Percentiles rank a stretch among this genome's conserved stretches.
Conservation (phyloP, 2,113 vertebrate species). For the Edolisoma coerulescens region DNA sequence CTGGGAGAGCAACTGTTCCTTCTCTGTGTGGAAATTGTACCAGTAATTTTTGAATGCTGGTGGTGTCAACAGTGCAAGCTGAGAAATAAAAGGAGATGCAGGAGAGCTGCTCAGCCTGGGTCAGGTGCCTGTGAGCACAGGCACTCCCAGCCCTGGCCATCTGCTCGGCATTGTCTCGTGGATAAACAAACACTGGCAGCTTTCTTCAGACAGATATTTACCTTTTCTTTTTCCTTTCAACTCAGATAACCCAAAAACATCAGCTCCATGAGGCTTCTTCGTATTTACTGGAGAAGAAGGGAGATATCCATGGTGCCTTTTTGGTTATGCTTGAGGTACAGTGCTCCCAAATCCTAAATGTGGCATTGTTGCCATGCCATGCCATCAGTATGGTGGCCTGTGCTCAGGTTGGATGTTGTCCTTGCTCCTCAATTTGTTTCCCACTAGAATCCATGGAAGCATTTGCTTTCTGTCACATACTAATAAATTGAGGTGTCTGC, state of each 20-base stretch:
- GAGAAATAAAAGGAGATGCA: neutral
- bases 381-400: neutral
- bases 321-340: constrained; percentile 87
- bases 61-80: neutral
- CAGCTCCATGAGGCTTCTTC: constrained; percentile 85
- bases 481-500: neutral
- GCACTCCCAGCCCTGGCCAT: neutral
- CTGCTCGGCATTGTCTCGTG: neutral
- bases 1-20: neutral
- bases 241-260: constrained; percentile 85
- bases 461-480: neutral
- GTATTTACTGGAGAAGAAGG: constrained; percentile 90
- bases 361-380: neutral
- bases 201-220: neutral
- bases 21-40: neutral
- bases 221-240: neutral
- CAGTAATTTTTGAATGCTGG: neutral
- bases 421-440: neutral
- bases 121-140: neutral
- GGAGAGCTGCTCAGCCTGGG: neutral
- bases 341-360: neutral
- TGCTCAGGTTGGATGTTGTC: neutral
- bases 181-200: neutral
- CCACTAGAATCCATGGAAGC: neutral
- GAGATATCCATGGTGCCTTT: constrained; percentile 88